A percentile compares a stretch with the other conserved stretches of the same genome.
Evolutionary conservation across 2,797 vertebrate genomes (phyloP).

Genomic region (Ceyx erithaca): DNA sequence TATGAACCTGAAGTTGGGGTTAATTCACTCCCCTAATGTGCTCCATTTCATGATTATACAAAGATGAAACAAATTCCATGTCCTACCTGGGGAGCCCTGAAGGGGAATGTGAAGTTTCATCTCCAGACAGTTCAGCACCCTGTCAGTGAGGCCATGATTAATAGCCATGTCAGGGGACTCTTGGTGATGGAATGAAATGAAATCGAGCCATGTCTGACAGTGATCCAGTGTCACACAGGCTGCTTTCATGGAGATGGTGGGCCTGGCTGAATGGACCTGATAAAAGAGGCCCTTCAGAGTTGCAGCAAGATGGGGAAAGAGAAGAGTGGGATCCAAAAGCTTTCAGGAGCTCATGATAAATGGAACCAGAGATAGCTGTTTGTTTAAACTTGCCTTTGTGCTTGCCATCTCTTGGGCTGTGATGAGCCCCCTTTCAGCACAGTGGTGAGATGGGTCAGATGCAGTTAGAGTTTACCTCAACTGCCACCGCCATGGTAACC

Average conservation of each 20-base stretch:
- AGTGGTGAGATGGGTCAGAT: neutral
- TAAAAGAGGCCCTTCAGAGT: neutral
- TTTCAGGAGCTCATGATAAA: conserved; percentile 15
- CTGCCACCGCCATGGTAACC: neutral
- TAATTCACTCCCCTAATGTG: conserved; percentile 19
- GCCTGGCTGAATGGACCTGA: neutral
- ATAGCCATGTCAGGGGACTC: conserved; percentile 15
- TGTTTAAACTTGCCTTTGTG: neutral
- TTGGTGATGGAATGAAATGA: conserved; percentile 9
- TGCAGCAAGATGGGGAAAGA: neutral
- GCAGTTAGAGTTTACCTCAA: neutral
- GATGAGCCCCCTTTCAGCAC: neutral
- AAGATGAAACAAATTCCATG: conserved; percentile 60
- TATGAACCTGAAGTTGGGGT: conserved; percentile 61
- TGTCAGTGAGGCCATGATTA: conserved; percentile 52
- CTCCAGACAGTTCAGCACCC: neutral
- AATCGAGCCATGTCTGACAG: neutral
- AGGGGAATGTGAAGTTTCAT: conserved; percentile 22
- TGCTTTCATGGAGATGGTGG: neutral
- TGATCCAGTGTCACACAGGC: neutral
- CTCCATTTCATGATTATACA: conserved; percentile 36
- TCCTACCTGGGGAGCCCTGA: neutral
- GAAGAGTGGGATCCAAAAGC: neutral
- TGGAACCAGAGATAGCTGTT: neutral
- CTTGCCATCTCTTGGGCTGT: neutral